Percentiles rank a stretch among this genome's conserved stretches.
phyloP scores from a whole-genome alignment of 2,113 vertebrate genomes.

The Tiliqua scincoides region DNA sequence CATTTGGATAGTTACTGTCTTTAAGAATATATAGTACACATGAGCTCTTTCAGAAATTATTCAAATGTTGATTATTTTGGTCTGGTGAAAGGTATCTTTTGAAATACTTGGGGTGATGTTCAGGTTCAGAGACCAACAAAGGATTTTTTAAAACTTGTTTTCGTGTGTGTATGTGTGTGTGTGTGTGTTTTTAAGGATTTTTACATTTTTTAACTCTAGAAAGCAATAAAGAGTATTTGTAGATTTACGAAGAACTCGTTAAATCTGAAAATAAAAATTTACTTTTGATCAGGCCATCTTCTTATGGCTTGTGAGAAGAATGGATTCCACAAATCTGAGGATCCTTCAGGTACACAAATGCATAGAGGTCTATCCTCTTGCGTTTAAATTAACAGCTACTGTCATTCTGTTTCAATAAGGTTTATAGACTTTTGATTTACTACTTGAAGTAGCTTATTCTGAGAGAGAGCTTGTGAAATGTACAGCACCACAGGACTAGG shows the following conservation, averaged over 20 bases:
- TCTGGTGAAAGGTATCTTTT: not conserved
- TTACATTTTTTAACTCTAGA: not conserved
- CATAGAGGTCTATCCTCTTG: not conserved
- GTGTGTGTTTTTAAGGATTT: not conserved
- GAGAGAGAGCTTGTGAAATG: not conserved
- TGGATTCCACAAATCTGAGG: not conserved
- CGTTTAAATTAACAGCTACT: not conserved
- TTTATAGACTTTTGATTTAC: not conserved
- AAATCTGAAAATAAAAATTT: not conserved
- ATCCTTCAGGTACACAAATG: not conserved
- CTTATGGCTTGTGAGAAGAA: not conserved
- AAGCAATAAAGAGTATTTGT: not conserved
- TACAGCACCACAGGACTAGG: not conserved
- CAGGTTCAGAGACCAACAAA: not conserved
- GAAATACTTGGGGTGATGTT: not conserved
- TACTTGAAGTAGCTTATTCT: not conserved
- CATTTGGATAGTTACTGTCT: not conserved
- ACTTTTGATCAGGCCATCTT: not conserved
- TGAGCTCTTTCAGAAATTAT: not conserved
- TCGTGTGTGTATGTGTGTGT: too few species aligned
- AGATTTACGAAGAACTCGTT: not conserved
- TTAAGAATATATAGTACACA: not conserved
- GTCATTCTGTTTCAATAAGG: not conserved
- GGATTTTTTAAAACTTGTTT: not conserved
- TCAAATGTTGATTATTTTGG: not conserved